Base-by-base conservation (phyloP, 1,140 invertebrate genomes). In the Chlorops oryzae region DNA sequence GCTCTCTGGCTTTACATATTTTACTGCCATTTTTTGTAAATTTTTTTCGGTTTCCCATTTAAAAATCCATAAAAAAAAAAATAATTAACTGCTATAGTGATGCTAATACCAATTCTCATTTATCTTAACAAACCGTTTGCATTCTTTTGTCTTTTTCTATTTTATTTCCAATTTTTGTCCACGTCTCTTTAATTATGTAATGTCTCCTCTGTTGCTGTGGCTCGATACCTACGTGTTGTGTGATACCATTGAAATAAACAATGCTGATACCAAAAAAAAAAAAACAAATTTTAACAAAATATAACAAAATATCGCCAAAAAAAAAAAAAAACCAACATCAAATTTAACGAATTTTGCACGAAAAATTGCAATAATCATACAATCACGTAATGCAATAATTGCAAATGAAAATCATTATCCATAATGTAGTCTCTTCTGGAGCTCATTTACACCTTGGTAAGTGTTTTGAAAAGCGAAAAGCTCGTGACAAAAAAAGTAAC, bases 401-500 rank as follows among this genome's bases (percentile, higher is more conserved):
- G 59, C 49, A 50, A 27, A 50, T 32, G 59, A 62, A 64, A 65
- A 65, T 50, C n/a, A n/a, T n/a, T n/a, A 39, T 42, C 24, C 15
- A 44, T 13, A 40, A 62, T 78, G 79, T 89, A 92, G 89, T 88
- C 86, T 88, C 85, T 92, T 91, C 87, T 92, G 89, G 89, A 91
- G 86, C 85, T 90, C 87, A 83, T 92, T 92, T 88, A 88, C 86
- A 85, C 88, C 88, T 85, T 86, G 89, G 90, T 92, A 92, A 92
- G 89, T 90, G 5, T 13, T 22, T 23, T 47, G 34, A 47, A 28
- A 55, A 25, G 37, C 42, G 39, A 52, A 49, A n/a, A n/a, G n/a
- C n/a, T n/a, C n/a, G n/a, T n/a, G n/a, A n/a, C n/a, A n/a, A n/a
- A n/a, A n/a, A n/a, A n/a, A n/a, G n/a, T n/a, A n/a, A n/a, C n/a